A percentile compares a stretch with the other conserved stretches of the same genome.
Evolutionary conservation across 2,797 vertebrate genomes (phyloP).

Genomic region (Sylvilagus floridanus): DNA sequence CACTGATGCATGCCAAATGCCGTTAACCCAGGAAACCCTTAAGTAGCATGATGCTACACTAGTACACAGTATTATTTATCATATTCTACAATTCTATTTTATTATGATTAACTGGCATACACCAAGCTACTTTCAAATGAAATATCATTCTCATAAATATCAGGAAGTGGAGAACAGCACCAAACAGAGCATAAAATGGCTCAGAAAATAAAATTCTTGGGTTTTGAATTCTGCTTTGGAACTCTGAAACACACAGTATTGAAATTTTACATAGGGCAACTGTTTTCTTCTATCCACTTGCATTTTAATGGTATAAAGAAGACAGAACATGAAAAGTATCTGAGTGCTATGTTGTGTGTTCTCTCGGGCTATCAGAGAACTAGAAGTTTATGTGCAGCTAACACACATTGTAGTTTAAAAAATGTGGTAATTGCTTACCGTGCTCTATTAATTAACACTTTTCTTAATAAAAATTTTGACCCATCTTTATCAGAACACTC

Average conservation of each 20-base stretch:
- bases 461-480: constrained; percentile 62
- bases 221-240: neutral
- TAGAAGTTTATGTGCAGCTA: constrained; percentile 7
- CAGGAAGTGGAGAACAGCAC: neutral
- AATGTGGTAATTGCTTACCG: neutral
- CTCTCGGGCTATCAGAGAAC: constrained; percentile 33
- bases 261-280: neutral
- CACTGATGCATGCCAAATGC: constrained; percentile 66
- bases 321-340: neutral
- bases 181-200: neutral
- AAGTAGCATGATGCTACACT: constrained; percentile 41
- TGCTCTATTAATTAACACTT: constrained; percentile 62
- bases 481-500: constrained; percentile 68
- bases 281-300: neutral
- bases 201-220: neutral
- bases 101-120: constrained; percentile 46
- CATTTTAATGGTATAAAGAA: neutral
- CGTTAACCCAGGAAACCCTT: constrained; percentile 68
- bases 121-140: neutral
- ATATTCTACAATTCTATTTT: constrained; percentile 12
- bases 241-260: neutral
- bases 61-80: neutral
- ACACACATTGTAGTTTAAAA: neutral
- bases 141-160: neutral
- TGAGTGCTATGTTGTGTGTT: neutral